Evolutionary conservation across 2,797 vertebrate genomes (phyloP), one percentile per base, ranked within the genome.

Genomic region (Taenioides sp.): DNA sequence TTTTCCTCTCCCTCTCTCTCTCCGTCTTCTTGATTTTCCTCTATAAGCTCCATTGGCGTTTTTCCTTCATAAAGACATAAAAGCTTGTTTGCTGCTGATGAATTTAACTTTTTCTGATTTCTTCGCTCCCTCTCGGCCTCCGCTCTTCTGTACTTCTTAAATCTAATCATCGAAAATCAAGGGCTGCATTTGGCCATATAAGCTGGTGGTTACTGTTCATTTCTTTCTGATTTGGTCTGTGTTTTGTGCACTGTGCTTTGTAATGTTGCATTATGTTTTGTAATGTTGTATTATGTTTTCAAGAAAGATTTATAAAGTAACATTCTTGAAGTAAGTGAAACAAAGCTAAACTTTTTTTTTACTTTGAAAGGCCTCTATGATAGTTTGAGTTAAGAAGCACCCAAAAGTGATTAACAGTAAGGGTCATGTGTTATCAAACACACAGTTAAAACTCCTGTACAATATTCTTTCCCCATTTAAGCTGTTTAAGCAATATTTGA

Each of bases 161-260:
- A 76, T 78, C 60, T 31, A 83, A 82, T 80, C 62, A 73, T 7
- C 43, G 27, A 20, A 77, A 78, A 82, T 87, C 74, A 82, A 77
- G 67, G 71, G 62, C 28, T 59, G 31, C 22, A 43, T 71, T 69
- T 78, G 66, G 62, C 57, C 54, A 59, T 70, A 63, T 74, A 80
- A 71, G 20, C 43, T 49, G 7, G 25, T 34, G 31, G 31, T 34
- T 34, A 34, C 63, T 75, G 86, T 77, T 70, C n/a, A 75, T 81
- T 52, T 76, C 37, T 75, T 71, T 23, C 57, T 65, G 40, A 31
- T 74, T 78, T 62, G 6, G 43, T 72, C 71, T 40, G 5, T 37
- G 5, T 73, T 72, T 12, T 70, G 67, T 57, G 65, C n/a, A 64
- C 20, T 67, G 28, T 16, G 52, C 0, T 17, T 72, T 58, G 76